A percentile compares a stretch with the other conserved stretches of the same genome.
phyloP scores from a whole-genome alignment of 2,797 vertebrate genomes.

The Urophycis tenuis region DNA sequence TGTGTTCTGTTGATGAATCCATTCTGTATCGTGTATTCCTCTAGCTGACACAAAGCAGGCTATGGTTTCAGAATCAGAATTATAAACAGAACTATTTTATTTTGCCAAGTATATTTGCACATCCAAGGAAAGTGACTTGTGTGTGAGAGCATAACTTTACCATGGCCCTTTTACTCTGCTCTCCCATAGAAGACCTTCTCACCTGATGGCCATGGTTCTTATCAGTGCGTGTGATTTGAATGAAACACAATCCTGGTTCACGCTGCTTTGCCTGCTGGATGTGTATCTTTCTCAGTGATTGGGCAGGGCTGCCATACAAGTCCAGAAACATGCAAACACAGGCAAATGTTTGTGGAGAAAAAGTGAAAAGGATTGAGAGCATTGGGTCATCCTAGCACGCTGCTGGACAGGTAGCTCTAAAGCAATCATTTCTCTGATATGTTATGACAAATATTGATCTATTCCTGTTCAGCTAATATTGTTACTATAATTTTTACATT shows the following conservation, averaged over 20 bases:
- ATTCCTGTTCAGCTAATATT: background rate
- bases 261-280: conserved; percentile 67
- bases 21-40: background rate
- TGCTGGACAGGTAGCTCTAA: conserved; percentile 7
- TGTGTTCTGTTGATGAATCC: background rate
- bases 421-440: conserved; percentile 31
- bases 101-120: no score
- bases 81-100: no score
- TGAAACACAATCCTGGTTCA: conserved; percentile 44
- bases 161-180: background rate
- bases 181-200: background rate
- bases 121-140: background rate
- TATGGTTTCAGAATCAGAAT: background rate
- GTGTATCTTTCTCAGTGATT: conserved; percentile 63
- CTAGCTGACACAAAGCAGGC: background rate
- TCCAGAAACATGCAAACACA: conserved; percentile 78
- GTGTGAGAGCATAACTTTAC: no score
- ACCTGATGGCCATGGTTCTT: conserved; percentile 14
- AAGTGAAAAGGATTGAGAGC: conserved; percentile 21
- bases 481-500: background rate
- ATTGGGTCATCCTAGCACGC: conserved; percentile 33
- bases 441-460: background rate
- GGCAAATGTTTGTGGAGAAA: conserved; percentile 66
- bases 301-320: conserved; percentile 55
- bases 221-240: conserved; percentile 25